phyloP scores from a whole-genome alignment of 2,113 vertebrate species.

The Actinemys pallida region DNA sequence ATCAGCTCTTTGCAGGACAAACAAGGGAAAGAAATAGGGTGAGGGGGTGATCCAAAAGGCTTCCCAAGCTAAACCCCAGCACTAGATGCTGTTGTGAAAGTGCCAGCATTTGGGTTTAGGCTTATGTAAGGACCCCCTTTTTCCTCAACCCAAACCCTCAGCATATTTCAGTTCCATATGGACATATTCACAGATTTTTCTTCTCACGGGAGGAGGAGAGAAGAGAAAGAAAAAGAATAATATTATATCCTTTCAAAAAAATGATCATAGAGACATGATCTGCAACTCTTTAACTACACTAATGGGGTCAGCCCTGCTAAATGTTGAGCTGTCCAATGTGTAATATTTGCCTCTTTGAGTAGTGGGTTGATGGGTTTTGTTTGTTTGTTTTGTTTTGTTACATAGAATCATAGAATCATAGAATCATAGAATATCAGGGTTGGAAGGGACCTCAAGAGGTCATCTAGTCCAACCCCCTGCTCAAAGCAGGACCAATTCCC shows the following conservation, averaged over 20 bases:
- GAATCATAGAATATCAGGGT: no score
- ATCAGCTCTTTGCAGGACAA: background rate
- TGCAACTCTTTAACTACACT: background rate
- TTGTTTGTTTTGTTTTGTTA: background rate
- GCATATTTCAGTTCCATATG: background rate
- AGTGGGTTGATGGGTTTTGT: background rate
- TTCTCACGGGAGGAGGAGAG: accelerated
- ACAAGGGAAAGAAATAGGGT: background rate
- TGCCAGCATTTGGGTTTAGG: background rate
- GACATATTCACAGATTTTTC: background rate
- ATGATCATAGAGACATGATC: background rate
- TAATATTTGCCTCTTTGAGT: background rate
- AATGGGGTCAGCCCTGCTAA: background rate
- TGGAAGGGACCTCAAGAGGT: no score
- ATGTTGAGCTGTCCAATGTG: background rate
- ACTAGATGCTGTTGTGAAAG: background rate
- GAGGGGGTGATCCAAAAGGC: background rate
- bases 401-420: no score
- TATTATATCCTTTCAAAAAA: background rate
- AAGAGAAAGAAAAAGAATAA: background rate
- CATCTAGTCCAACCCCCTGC: no score
- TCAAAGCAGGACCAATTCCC: no score
- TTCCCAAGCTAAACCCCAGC: no score
- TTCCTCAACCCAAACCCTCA: background rate
- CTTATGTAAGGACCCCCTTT: background rate